These are phyloP conservation scores for Hololepta plana DNA, from an alignment of 2,888 invertebrate genomes.

Conservation along the genomic window DNA sequence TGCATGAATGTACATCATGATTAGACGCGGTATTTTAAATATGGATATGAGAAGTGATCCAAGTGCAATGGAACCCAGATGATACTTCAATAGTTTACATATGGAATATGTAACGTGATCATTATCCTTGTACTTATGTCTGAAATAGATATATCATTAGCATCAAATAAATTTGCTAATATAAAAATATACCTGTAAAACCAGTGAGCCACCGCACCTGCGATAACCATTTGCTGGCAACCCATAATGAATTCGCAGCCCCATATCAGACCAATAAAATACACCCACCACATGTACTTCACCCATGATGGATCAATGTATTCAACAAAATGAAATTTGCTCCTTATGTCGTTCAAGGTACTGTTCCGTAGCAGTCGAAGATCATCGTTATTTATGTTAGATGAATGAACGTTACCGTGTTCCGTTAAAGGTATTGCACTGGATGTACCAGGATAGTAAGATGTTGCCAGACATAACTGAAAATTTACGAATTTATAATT, in stretches of 20 bases:
- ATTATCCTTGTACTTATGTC: constrained; percentile 45
- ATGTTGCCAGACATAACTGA: constrained; percentile 60
- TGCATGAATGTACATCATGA: constrained; percentile 75
- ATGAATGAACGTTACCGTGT: no score
- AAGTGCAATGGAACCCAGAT: constrained; percentile 87
- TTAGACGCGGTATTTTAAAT: constrained; percentile 77
- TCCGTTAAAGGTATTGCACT: no score
- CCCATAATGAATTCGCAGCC: constrained; percentile 85
- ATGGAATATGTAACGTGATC: constrained; percentile 54
- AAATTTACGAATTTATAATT: constrained; percentile 10
- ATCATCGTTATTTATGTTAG: no score
- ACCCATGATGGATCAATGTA: constrained; percentile 64
- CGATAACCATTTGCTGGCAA: constrained; percentile 86
- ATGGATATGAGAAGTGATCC: constrained; percentile 87
- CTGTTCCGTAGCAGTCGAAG: no score
- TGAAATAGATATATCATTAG: constrained; percentile 19
- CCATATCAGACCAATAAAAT: constrained; percentile 81
- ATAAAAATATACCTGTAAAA: constrained; percentile 54
- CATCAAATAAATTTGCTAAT: constrained; percentile 3
- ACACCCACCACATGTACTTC: constrained; percentile 89
- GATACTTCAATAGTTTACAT: constrained; percentile 66
- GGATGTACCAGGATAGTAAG: constrained; percentile 40
- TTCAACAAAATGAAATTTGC: constrained; percentile 46
- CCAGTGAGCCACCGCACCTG: constrained; percentile 87
- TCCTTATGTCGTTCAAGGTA: no score